Conservation (phyloP, 2,888 invertebrate genomes). For the Odontocolon sp. region DNA sequence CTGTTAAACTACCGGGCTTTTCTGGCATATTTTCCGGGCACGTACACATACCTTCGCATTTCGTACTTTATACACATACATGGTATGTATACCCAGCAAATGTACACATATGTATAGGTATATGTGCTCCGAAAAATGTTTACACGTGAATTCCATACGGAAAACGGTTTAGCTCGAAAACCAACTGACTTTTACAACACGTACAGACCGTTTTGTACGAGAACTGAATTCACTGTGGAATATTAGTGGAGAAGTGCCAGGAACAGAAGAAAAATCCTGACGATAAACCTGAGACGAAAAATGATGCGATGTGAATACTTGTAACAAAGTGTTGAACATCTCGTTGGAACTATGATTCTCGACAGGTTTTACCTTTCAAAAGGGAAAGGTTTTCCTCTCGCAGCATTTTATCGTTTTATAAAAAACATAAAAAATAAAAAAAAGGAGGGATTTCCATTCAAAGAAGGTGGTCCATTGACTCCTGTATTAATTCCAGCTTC, state of each 20-base stretch:
- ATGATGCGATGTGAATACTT: conserved; percentile 26
- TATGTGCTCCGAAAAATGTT: conserved; percentile 52
- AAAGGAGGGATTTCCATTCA: no score
- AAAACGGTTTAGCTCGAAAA: conserved; percentile 34
- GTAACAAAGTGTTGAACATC: no score
- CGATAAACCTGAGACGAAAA: conserved; percentile 47
- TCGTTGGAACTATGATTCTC: not conserved
- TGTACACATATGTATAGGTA: not conserved
- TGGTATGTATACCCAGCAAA: not conserved
- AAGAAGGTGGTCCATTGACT: no score
- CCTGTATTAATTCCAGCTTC: no score
- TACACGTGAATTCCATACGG: conserved; percentile 54
- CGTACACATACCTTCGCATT: not conserved
- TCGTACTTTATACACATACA: no score
- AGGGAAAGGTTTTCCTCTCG: not conserved
- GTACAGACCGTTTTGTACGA: conserved; percentile 41
- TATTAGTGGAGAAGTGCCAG: conserved; percentile 34
- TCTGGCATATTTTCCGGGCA: not conserved
- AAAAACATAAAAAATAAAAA: no score
- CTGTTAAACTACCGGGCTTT: no score
- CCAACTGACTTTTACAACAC: conserved; percentile 16
- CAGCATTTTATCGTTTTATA: no score
- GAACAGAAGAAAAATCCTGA: conserved; percentile 20
- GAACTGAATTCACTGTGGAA: conserved; percentile 44
- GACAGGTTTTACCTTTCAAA: not conserved